Evolutionary conservation across 2,797 vertebrate species (phyloP).

Genomic region (Cryptoprocta ferox): DNA sequence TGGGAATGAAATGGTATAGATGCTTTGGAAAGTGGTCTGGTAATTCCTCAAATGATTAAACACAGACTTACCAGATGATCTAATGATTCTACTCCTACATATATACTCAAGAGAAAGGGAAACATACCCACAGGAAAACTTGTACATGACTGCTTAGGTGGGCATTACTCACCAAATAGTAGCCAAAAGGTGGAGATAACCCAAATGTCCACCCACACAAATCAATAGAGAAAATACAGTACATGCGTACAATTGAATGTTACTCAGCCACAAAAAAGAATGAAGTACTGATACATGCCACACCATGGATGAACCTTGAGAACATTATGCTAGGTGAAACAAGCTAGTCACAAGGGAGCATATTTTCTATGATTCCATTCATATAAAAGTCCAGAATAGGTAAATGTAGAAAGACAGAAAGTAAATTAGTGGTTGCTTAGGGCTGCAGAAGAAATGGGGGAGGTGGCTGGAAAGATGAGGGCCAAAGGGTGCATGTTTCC

Average conservation of each 20-base stretch:
- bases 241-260: background rate
- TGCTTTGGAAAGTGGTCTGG: background rate
- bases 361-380: background rate
- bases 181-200: background rate
- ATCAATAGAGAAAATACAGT: background rate
- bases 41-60: background rate
- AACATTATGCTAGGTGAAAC: background rate
- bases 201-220: background rate
- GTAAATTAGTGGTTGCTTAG: background rate
- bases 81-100: background rate
- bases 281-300: background rate
- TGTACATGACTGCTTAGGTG: background rate
- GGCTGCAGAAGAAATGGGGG: background rate
- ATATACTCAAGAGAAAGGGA: background rate
- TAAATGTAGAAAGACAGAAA: background rate
- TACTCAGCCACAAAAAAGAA: background rate
- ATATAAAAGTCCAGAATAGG: background rate
- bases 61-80: background rate
- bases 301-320: background rate
- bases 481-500: background rate
- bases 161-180: background rate
- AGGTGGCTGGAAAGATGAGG: background rate
- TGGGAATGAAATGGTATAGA: background rate
- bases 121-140: background rate
- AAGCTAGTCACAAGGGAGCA: background rate